Evolutionary conservation across 2,888 invertebrate species (phyloP).

Genomic region (Agriopis aurantiaria): DNA sequence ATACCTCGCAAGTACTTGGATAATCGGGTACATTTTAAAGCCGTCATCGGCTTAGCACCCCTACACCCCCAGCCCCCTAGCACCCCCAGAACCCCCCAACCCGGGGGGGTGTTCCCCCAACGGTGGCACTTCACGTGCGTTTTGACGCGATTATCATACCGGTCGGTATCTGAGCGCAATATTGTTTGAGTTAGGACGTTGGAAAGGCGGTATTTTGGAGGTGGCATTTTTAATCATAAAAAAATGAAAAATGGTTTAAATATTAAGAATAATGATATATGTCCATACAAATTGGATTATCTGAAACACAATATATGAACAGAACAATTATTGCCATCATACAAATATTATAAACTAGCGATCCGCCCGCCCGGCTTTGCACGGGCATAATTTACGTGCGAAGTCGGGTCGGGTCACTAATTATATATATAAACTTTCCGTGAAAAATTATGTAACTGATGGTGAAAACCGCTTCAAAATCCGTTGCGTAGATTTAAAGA

Average conservation of each 20-base stretch:
- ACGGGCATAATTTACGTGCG: no score
- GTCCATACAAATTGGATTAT: no score
- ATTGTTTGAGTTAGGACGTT: constrained; percentile 67
- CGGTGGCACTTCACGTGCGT: constrained; percentile 82
- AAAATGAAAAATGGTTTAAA: not conserved
- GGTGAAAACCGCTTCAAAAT: no score
- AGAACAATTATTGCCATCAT: no score
- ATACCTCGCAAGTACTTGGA: constrained; percentile 73
- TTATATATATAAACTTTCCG: no score
- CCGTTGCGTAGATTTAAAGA: no score
- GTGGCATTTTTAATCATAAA: constrained; percentile 40
- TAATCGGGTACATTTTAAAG: constrained; percentile 84
- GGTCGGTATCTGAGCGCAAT: constrained; percentile 82
- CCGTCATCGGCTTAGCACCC: constrained; percentile 78
- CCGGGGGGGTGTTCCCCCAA: constrained; percentile 37
- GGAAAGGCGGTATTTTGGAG: constrained; percentile 49
- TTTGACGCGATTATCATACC: constrained; percentile 87
- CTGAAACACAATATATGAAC: no score
- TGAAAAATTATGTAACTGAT: no score
- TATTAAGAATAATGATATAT: not conserved
- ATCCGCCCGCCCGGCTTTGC: no score
- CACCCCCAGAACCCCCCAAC: not conserved
- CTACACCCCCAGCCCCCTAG: constrained; percentile 33
- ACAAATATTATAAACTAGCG: no score
- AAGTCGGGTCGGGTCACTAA: no score